A percentile compares a stretch with the other conserved stretches of the same genome.
Conservation (phyloP, 2,797 vertebrate species). For the Microctenopoma steveboyesi region DNA sequence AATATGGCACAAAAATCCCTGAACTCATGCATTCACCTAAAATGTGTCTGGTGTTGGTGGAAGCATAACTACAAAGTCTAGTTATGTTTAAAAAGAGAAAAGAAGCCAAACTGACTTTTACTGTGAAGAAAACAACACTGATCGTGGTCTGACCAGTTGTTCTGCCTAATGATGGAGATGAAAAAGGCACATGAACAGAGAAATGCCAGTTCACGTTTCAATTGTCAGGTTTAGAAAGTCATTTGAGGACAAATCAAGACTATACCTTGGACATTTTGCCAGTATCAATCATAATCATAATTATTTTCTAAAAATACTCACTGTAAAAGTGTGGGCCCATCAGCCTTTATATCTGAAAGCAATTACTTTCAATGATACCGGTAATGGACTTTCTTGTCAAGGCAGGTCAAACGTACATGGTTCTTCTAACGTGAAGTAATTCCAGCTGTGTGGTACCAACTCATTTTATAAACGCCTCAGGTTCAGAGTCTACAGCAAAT, state of each 20-base stretch:
- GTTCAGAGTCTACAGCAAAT: no score
- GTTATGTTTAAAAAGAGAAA: background rate
- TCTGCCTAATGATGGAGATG: background rate
- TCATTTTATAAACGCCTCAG: no score
- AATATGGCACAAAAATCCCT: no score
- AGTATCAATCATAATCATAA: background rate
- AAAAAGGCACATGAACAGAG: background rate
- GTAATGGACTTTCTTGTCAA: background rate
- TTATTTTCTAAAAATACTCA: background rate
- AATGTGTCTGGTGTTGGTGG: no score
- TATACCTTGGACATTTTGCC: background rate
- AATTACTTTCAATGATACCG: background rate
- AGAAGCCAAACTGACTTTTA: background rate
- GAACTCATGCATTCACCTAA: no score
- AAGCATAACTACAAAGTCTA: no score
- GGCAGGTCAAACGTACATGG: no score
- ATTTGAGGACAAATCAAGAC: background rate
- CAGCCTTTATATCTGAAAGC: background rate
- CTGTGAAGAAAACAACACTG: background rate
- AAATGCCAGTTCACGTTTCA: background rate
- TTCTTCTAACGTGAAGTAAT: no score
- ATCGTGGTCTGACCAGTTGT: background rate
- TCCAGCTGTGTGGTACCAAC: no score
- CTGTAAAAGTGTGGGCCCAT: background rate
- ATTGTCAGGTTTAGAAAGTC: slow-evolving; percentile 4